Evolutionary conservation across 1,140 invertebrate species (phyloP), one percentile per base, ranked within the genome.

Genomic region (Pararge aegeria): DNA sequence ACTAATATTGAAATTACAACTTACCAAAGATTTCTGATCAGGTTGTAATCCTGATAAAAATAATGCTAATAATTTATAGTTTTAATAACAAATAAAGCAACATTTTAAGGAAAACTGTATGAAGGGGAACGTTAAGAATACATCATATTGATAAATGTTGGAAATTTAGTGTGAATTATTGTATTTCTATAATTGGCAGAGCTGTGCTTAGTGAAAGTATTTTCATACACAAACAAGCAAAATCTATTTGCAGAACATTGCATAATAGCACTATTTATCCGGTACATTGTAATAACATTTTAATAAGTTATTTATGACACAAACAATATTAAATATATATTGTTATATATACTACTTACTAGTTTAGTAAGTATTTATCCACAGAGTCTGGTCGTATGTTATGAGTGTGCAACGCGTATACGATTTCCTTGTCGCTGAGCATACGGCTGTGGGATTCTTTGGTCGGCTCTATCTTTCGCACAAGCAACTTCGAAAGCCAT

Each of bases 391-490:
- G 95, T 73, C 96, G 94, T 34, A 98, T 95, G 83, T 97, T 97
- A 88, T 99, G 97, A 55, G 97, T 98, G 83, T 98, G 96, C 24
- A 99, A 90, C 63, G 97, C 96, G 90, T 97, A 99, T 71, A 99
- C 95, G 21, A 96, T 93, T 90, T 98, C 97, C 90, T 98, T 98
- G 84, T 97, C 96, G 67, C 97, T 97, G 24, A 99, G 92, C 93
- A 98, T 96, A 56, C 96, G 93, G 70, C 97, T 98, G 87, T 99
- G 97, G 4, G 97, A 96, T 82, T 98, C 97, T 82, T 97, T 98
- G 0, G 96, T 97, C 4, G 97, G 96, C 81, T 98, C 96, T 80
- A 98, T 97, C 87, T 95, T 96, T 64, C 96, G 92, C 20, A 98
- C 97, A 55, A 97, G 89, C 29, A 98, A 88, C 87, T 98, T 98